Conservation (phyloP, 2,113 vertebrate species). For the Sebastes schlegelii region DNA sequence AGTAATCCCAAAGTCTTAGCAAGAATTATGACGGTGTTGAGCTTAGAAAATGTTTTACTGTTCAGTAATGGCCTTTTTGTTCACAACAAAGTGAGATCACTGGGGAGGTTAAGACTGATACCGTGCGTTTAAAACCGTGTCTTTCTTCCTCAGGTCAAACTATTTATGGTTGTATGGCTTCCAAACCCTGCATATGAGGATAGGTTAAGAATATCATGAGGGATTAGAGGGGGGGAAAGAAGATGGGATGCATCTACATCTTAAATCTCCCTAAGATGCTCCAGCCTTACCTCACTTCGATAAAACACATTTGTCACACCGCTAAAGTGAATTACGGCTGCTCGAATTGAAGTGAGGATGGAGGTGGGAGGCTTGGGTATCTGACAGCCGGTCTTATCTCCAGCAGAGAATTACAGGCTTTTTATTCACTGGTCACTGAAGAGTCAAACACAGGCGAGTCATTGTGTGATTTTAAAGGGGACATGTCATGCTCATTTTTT, state of each 20-base stretch:
- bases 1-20: conserved; percentile 35
- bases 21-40: conserved; percentile 59
- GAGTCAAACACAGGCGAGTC: not conserved
- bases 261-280: conserved; percentile 43
- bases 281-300: conserved; percentile 4
- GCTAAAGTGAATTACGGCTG: conserved; percentile 41
- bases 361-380: conserved; percentile 8
- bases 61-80: conserved; percentile 36
- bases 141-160: conserved; percentile 10
- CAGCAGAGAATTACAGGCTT: not conserved
- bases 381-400: conserved; percentile 13
- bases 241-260: conserved; percentile 19
- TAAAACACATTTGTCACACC: conserved; percentile 40
- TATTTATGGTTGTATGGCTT: conserved; percentile 17
- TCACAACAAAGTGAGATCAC: conserved; percentile 44
- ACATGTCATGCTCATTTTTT: too few species aligned
- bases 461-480: not conserved
- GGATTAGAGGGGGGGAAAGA: conserved; percentile 27
- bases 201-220: conserved; percentile 26
- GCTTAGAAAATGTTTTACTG: conserved; percentile 53
- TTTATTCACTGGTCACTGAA: not conserved
- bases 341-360: conserved; percentile 25
- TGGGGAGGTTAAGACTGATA: conserved; percentile 22
- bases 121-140: not conserved
- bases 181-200: conserved; percentile 37